Conservation (phyloP, 2,888 invertebrate species). For the Drosophila tanythrix region DNA sequence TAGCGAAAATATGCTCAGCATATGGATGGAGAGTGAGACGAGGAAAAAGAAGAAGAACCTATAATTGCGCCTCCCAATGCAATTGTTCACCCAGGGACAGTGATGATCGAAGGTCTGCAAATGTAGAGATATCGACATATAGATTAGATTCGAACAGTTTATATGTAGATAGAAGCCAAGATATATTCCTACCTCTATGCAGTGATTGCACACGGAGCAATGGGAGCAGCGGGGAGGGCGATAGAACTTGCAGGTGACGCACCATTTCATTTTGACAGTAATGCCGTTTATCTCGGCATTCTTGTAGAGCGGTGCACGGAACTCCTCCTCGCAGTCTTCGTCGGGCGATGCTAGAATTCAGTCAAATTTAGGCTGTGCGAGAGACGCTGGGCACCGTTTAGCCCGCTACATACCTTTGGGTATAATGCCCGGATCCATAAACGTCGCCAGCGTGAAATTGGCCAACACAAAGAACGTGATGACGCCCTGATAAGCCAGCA, state of each 20-base stretch:
- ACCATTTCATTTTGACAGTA: conserved; percentile 99
- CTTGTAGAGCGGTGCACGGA: conserved; percentile 97
- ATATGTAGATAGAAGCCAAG: neutral
- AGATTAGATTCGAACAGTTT: neutral
- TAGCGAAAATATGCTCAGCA: conserved; percentile 98
- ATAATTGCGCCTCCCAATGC: conserved; percentile 98
- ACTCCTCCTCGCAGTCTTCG: conserved; percentile 98
- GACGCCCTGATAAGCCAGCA: conserved; percentile 96
- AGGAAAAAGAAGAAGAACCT: conserved; percentile 99
- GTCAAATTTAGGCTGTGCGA: conserved; percentile 76
- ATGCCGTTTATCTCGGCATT: conserved; percentile 99
- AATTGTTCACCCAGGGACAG: conserved; percentile 99
- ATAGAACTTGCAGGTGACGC: conserved; percentile 99
- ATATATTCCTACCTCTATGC: conserved; percentile 92
- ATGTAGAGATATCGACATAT: neutral
- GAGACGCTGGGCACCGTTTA: conserved; percentile 42
- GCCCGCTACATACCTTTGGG: conserved; percentile 92
- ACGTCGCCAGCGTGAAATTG: conserved; percentile 99
- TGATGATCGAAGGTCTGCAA: conserved; percentile 99
- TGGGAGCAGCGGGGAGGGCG: conserved; percentile 99
- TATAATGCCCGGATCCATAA: conserved; percentile 99
- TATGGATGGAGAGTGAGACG: conserved; percentile 97
- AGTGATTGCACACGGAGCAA: conserved; percentile 99
- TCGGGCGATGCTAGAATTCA: conserved; percentile 92
- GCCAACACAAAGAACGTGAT: conserved; percentile 98